Conservation (phyloP, 2,113 vertebrate species). For the Prochilodus magdalenae region DNA sequence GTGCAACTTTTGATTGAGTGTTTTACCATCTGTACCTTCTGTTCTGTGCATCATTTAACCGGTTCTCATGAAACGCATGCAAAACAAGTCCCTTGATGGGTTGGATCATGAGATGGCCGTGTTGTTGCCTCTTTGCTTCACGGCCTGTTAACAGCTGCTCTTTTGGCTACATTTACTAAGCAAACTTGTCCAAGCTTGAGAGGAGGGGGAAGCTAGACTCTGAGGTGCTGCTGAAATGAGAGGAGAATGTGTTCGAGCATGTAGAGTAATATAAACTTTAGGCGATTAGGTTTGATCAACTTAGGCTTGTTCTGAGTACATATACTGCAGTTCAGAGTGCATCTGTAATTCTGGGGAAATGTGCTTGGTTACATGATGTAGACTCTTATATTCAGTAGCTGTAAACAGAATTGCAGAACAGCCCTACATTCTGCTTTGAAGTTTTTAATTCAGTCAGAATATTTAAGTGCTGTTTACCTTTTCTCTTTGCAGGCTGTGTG, state of each 20-base stretch:
- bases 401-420: not conserved
- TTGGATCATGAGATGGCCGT: not conserved
- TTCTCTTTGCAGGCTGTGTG: constrained; percentile 69
- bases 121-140: not conserved
- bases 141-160: constrained; percentile 15
- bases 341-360: not conserved
- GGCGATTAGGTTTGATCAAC: not conserved
- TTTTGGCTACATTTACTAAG: constrained; percentile 9
- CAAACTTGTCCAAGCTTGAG: constrained; percentile 48
- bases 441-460: not conserved
- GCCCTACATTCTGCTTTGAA: not conserved
- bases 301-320: not conserved
- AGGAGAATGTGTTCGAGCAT: not conserved
- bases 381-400: not conserved
- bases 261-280: constrained; percentile 11
- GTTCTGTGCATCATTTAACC: not conserved
- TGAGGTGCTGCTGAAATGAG: not conserved
- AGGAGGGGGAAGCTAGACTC: not conserved
- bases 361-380: not conserved
- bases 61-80: no score
- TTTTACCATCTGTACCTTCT: not conserved
- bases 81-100: not conserved
- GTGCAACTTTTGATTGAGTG: constrained; percentile 28
- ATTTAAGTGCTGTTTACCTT: constrained; percentile 43
- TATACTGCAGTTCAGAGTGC: not conserved